These are phyloP conservation scores for Brachypodius melanocephalos DNA, from an alignment of 2,113 vertebrate genomes.

Conservation along the genomic window DNA sequence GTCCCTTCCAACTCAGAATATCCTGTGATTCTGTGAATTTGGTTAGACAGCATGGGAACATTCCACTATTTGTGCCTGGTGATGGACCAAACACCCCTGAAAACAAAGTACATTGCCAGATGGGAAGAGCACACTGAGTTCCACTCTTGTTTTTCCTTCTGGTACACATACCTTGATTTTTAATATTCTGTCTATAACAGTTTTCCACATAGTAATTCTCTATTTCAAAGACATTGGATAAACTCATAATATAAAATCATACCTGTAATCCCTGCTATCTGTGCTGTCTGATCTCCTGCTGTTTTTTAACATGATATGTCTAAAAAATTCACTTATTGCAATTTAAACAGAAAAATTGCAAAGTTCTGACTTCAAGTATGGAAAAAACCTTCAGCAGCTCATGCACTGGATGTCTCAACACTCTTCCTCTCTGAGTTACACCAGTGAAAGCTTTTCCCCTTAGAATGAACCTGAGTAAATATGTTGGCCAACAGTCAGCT, in stretches of 20 bases:
- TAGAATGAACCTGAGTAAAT: neutral
- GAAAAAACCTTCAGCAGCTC: neutral
- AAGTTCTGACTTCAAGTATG: neutral
- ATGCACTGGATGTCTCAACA: neutral
- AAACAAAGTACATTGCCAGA: neutral
- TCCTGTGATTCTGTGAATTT: neutral
- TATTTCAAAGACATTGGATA: neutral
- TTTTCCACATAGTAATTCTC: neutral
- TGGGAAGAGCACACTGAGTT: neutral
- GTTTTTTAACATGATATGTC: neutral
- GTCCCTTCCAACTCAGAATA: neutral
- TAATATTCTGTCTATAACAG: neutral
- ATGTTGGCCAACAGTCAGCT: neutral
- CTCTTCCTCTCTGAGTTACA: neutral
- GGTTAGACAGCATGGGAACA: accelerated
- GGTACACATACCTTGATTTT: neutral
- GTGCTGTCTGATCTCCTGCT: neutral
- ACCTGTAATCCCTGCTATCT: neutral
- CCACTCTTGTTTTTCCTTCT: neutral
- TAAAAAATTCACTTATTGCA: neutral
- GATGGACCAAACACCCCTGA: neutral
- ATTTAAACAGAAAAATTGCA: neutral
- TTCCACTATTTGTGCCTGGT: neutral
- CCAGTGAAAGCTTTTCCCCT: neutral
- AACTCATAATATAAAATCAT: neutral